Evolutionary conservation across 2,797 vertebrate species (phyloP), one percentile per base, ranked within the genome.

Genomic region (Muscicapa comitata): DNA sequence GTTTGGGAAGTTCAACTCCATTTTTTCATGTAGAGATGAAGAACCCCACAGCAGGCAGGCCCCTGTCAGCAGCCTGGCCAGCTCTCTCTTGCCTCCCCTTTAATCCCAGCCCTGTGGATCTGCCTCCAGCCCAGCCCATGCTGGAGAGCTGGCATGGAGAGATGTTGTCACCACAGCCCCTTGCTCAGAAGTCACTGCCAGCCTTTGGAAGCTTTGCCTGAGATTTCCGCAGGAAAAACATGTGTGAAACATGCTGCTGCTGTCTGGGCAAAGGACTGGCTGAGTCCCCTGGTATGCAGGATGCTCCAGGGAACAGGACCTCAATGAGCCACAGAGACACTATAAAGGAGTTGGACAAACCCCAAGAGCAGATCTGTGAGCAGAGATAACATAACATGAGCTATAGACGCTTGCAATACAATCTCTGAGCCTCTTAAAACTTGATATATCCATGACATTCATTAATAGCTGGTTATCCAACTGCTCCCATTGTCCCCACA

Each of bases 101-200:
- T 17, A 24, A 84, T 47, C 57, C 45, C 79, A 47, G 54, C 72
- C 68, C 68, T 43, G n/a, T 3, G 17, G 63, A 91, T 67, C 78
- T 76, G 83, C 63, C 90, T 65, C 77, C 8, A 2, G 81, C 74
- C 6, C 50, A 65, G 63, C 43, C 61, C 1, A 0, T 15, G 61
- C 73, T 82, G 80, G 59, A 81, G 75, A 94, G 85, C 82, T 94
- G 93, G 66, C n/a, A 3, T 3, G 28, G 45, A 80, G 75, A 67
- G 84, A 54, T 66, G 74, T 90, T 90, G 92, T 51, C 53, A 89
- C 80, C 86, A 85, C 26, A 2, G 63, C 35, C n/a, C 38, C 63
- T 77, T 17, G 6, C 72, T 96, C 78, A 94, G 82, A 77, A 94
- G 75, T 65, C 6, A 1, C 79, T 91, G 93, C 86, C 94, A 95